phyloP scores from a whole-genome alignment of 1,140 invertebrate genomes.

The Zaprionus lachaisei region DNA sequence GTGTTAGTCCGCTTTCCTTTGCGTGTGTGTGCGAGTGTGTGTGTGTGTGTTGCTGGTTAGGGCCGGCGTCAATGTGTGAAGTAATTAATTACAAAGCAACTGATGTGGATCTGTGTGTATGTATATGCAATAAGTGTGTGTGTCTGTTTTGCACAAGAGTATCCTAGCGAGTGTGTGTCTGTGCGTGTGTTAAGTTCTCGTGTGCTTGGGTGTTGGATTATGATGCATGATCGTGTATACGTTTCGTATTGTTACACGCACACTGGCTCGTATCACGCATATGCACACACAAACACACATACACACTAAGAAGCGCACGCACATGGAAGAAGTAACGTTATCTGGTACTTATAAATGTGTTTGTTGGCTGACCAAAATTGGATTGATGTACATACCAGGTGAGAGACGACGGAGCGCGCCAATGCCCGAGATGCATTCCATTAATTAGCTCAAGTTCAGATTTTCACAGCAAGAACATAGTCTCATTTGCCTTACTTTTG shows the following conservation, averaged over 20 bases:
- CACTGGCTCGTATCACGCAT: slow-evolving; percentile 36
- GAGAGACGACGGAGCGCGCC: slow-evolving; percentile 35
- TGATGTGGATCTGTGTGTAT: slow-evolving; percentile 73
- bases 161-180: slow-evolving; percentile 20
- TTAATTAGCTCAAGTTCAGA: slow-evolving; percentile 40
- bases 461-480: neutral
- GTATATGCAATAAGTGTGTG: slow-evolving; percentile 19
- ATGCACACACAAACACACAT: slow-evolving; percentile 13
- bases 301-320: slow-evolving; percentile 27
- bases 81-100: slow-evolving; percentile 83
- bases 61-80: slow-evolving; percentile 80
- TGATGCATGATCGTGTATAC: slow-evolving; percentile 79
- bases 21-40: slow-evolving; percentile 33
- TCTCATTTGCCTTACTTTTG: neutral
- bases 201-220: slow-evolving; percentile 72
- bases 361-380: slow-evolving; percentile 57
- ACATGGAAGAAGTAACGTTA: slow-evolving; percentile 43
- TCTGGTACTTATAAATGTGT: slow-evolving; percentile 40
- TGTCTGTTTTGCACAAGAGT: slow-evolving; percentile 21
- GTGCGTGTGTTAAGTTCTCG: slow-evolving; percentile 46
- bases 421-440: slow-evolving; percentile 51
- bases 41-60: slow-evolving; percentile 45
- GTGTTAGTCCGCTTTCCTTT: slow-evolving; percentile 36
- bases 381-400: slow-evolving; percentile 76
- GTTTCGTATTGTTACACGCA: slow-evolving; percentile 66